Base-by-base conservation (phyloP, 1,140 invertebrate species). In the Orchesella cincta region DNA sequence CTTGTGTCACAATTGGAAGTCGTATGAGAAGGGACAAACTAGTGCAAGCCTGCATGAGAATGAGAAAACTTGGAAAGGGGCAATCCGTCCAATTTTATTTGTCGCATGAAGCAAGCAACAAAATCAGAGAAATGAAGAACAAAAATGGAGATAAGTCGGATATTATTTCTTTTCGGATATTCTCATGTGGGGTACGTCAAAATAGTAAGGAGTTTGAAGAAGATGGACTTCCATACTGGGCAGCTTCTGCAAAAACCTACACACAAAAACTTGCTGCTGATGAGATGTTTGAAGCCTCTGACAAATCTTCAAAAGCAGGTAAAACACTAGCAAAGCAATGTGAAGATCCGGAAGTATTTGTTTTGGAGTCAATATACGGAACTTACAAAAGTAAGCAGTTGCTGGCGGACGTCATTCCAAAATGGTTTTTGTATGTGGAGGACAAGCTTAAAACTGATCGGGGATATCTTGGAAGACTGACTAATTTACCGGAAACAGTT, bases 21-120 rank as follows among this genome's bases (percentile, higher is more conserved):
- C 75, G 75, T 12, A 35, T 79, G 16, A 67, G 73, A 1, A 70
- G 74, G 0, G 79, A 80, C 75, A 80, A 80, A 46, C 29, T 79
- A 0, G 71, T 80, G 1, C 79, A 80, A 35, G 77, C 74, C 23
- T 80, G 79, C 34, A 80, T 80, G 79, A 23, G 79, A 26, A 79
- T 80, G 79, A n/a, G 79, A 26, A 64, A 62, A 31, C 46, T 81
- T 8, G 79, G 77, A 2, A 33, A 74, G 36, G 77, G 77, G 1
- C 79, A 81, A 28, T 70, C 51, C n/a, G 39, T 78, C 16, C 51
- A 18, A 3, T 81, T 81, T 35, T 76, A 52, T 51, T 71, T 75
- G 0, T 74, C 77, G 0, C 67, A 75, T 18, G 79, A 81, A 54
- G 77, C 76, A 0, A 18, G 79, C 62, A 67, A 51, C 73, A 54